Evolutionary conservation across 2,888 invertebrate species (phyloP), one percentile per base, ranked within the genome.

Genomic region (Oligia latruncula): DNA sequence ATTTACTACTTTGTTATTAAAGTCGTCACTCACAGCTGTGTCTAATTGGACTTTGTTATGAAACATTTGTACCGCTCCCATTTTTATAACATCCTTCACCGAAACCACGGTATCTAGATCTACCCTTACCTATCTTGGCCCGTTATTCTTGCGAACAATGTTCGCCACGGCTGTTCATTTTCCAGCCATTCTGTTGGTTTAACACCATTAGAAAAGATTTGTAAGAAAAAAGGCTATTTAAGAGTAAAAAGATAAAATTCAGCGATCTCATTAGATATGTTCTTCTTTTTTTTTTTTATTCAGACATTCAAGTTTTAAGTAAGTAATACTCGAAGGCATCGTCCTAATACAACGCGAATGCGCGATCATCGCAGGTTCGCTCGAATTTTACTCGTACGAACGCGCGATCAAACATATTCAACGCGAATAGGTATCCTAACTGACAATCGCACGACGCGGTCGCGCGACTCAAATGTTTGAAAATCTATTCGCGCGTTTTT

Each of bases 11-110:
- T 79, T 83, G 83, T 88, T 87, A 88, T 88, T 78, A 78, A 86
- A 87, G 78, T 62, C 81, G 65, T 81, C 79, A 79, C 71, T 77
- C 70, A 74, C 88, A 87, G 81, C 81, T 83, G 87, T 74, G 71
- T 83, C 77, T 83, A 88, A 87, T 86, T 88, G 64, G 35, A 79
- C 49, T 76, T 83, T 88, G 74, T 87, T 83, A 80, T 74, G 76
- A 79, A 80, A 78, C 75, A 71, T 76, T 77, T 65, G 70, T 58
- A 73, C 76, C 20, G 79, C 64, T 58, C 74, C 68, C 43, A 64
- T 72, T 86, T 85, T 88, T 88, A 88, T 64, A 77, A 77, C 83
- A 80, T 80, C 84, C 87, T 84, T 77, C 52, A 66, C 62, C 11
- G 40, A 73, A 85, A 77, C 20, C 75, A 23, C 70, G 43, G 58